Base-by-base conservation (phyloP, 2,113 vertebrate genomes). In the Salminus brasiliensis region DNA sequence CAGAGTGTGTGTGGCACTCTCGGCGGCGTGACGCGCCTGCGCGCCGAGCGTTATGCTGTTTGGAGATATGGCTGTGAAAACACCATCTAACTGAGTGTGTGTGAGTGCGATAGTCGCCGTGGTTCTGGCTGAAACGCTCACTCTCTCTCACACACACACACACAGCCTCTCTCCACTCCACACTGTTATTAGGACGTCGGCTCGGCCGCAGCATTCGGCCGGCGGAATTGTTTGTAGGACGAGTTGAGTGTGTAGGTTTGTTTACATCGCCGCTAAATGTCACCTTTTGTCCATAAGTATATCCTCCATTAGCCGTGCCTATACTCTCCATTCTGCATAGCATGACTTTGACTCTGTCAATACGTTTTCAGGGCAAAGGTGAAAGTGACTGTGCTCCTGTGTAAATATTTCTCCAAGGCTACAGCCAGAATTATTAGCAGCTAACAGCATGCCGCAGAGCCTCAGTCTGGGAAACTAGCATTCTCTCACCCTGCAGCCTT, bases 371-470 rank as follows among this genome's bases (percentile, higher is more conserved):
- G 68, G 67, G n/a, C 68, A 53, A 79, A 83, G 72, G 55, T 77
- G 52, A 73, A 52, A 83, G 71, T 57, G 63, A 62, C 55, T 67
- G 63, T 29, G 72, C 70, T 69, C 60, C 72, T 77, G 8, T 52
- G 78, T 63, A 81, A 83, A 83, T 65, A 70, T 78, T 63, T 74
- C 73, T 57, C 47, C 52, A 80, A 73, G 72, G 74, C 65, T 57
- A 30, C 29, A 59, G 21, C 10, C 55, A 12, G 66, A 78, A 30
- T 36, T 27, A 43, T 53, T 30, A 53, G 47, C n/a, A 21, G 27
- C 70, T 63, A 63, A 63, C 29, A 21, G 60, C 30, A 62, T 0
- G 60, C 21, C 15, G n/a, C n/a, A n/a, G n/a, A n/a, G n/a, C 23
- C 25, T 11, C 23, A 27, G 55, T n/a, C 55, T 27, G 9, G 55